These are phyloP conservation scores for Odobenus rosmarus DNA, from an alignment of 2,113 vertebrate genomes.

Conservation along the genomic window DNA sequence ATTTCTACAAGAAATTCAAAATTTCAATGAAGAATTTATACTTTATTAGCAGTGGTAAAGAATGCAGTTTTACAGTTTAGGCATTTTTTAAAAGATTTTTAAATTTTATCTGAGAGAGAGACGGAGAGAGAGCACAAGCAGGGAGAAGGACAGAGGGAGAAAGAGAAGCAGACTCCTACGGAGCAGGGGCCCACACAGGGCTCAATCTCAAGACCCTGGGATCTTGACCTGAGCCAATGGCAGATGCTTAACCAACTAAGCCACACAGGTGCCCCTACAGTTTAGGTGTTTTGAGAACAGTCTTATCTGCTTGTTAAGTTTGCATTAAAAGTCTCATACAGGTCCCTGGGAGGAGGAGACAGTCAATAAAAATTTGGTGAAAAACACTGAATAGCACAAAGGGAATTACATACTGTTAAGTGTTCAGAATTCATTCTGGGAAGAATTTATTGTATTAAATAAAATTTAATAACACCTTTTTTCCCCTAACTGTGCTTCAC, in stretches of 20 bases:
- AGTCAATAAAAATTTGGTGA: neutral
- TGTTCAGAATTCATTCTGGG: neutral
- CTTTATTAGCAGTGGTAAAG: neutral
- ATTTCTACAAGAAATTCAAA: neutral
- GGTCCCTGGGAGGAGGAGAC: neutral
- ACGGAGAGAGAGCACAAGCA: neutral
- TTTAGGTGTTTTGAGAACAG: neutral
- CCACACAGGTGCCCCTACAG: neutral
- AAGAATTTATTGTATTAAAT: constrained; percentile 2
- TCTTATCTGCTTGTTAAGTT: neutral
- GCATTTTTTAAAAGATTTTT: neutral
- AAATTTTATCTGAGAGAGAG: too few species aligned
- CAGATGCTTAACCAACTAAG: too few species aligned
- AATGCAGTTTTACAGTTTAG: neutral
- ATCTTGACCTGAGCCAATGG: too few species aligned
- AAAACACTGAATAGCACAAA: neutral
- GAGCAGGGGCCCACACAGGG: neutral
- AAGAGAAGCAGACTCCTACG: neutral
- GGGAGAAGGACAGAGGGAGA: neutral
- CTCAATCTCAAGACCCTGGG: too few species aligned
- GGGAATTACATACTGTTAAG: neutral
- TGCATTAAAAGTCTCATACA: neutral
- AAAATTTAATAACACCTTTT: neutral
- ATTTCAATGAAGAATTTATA: neutral
- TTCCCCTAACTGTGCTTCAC: constrained; percentile 40